These are phyloP conservation scores for Caenorhabditis uteleia DNA, from an alignment of 2,888 invertebrate genomes.

Conservation along the genomic window DNA sequence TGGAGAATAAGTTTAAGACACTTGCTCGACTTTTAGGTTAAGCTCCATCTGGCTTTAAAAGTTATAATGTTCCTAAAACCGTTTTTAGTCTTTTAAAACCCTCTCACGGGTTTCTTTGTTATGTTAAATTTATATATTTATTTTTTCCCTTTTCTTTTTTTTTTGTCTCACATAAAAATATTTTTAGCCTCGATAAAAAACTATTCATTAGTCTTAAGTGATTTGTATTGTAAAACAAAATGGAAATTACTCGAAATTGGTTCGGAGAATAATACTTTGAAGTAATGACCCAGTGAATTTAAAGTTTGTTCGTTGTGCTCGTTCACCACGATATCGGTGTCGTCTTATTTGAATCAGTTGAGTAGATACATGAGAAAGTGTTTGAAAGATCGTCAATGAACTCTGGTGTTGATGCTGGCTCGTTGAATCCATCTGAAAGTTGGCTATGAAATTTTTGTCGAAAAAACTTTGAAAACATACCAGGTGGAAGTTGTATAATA, in stretches of 20 bases:
- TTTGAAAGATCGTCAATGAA: slow-evolving; percentile 18
- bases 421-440: slow-evolving; percentile 1
- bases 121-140: background rate
- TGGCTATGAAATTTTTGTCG: background rate
- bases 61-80: slow-evolving; percentile 1
- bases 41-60: slow-evolving; percentile 5
- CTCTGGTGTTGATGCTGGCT: slow-evolving; percentile 25
- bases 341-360: slow-evolving; percentile 25
- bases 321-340: slow-evolving; percentile 34
- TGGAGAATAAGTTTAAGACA: slow-evolving; percentile 67
- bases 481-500: background rate
- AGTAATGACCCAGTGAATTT: background rate
- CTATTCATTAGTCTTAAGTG: background rate
- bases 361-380: slow-evolving; percentile 34
- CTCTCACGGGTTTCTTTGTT: background rate
- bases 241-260: background rate
- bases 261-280: no score
- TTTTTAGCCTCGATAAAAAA: background rate
- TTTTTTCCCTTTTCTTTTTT: background rate
- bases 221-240: background rate
- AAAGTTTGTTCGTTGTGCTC: background rate
- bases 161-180: background rate
- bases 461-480: background rate
- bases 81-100: slow-evolving; percentile 7
- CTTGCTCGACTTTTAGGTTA: slow-evolving; percentile 58